phyloP scores from a whole-genome alignment of 2,888 invertebrate genomes.

The Limnephilus rhombicus region DNA sequence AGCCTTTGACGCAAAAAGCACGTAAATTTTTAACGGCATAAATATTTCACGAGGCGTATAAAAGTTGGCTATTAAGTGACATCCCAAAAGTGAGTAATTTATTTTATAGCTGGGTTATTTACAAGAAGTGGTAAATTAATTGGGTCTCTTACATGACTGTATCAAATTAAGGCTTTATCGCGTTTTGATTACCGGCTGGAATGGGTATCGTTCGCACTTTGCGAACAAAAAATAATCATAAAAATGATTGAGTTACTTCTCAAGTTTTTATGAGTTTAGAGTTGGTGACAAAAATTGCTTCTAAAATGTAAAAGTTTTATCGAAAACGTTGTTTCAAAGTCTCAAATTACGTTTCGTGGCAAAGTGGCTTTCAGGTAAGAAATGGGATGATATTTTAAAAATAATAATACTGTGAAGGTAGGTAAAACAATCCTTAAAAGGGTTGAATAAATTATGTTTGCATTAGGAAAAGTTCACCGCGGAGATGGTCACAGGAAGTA shows the following conservation, averaged over 20 bases:
- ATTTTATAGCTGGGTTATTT: neutral
- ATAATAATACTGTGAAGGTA: neutral
- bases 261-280: neutral
- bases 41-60: conserved; percentile 9
- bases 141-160: conserved; percentile 6
- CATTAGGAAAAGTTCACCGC: conserved; percentile 35
- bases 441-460: conserved; percentile 44
- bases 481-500: conserved; percentile 29
- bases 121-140: conserved; percentile 16
- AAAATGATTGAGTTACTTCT: conserved; percentile 1
- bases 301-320: conserved; percentile 1
- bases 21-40: conserved; percentile 10
- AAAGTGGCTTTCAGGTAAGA: neutral
- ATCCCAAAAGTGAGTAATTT: conserved; percentile 26
- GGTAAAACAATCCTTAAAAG: conserved; percentile 41
- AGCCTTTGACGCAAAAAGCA: neutral
- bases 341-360: neutral
- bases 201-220: neutral
- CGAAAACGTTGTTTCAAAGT: neutral
- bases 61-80: conserved; percentile 3
- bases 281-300: neutral
- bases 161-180: neutral
- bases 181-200: neutral
- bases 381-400: neutral
- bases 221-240: neutral